These are phyloP conservation scores for Psilopsiagon aurifrons DNA, from an alignment of 2,113 vertebrate species.

Conservation along the genomic window DNA sequence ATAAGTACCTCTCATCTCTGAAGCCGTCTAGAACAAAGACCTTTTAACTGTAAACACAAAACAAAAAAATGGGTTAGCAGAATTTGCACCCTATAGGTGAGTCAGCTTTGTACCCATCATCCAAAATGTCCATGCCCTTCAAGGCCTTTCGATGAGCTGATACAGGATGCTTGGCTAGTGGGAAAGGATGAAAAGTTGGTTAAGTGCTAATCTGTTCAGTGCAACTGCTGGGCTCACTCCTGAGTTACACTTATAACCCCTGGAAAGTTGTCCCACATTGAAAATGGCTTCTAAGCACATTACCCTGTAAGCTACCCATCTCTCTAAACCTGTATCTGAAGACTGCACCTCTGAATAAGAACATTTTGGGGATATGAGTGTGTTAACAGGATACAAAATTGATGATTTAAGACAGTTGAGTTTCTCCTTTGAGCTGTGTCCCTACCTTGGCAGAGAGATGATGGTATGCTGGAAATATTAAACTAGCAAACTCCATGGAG, in stretches of 20 bases:
- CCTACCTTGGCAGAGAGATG: not conserved
- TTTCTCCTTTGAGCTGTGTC: not conserved
- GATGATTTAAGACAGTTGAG: not conserved
- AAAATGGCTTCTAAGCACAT: not conserved
- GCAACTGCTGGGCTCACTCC: not conserved
- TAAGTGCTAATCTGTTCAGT: not conserved
- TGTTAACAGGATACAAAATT: not conserved
- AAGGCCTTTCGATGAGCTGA: conserved; percentile 80
- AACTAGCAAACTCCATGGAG: not conserved
- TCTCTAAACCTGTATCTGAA: not conserved
- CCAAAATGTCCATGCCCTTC: conserved; percentile 81
- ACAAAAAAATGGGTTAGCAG: not conserved
- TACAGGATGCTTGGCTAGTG: conserved; percentile 32
- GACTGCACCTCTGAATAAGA: not conserved
- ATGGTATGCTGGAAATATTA: conserved; percentile 19
- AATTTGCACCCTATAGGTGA: not conserved
- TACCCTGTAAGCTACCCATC: not conserved
- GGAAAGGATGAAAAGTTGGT: conserved; percentile 1
- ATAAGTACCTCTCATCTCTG: not conserved
- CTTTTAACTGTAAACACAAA: not conserved
- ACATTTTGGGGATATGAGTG: not conserved
- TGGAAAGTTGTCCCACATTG: not conserved
- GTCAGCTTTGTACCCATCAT: not conserved
- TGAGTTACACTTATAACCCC: conserved; percentile 40
- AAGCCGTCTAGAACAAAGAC: not conserved